Evolutionary conservation across 2,113 vertebrate species (phyloP).

Genomic region (Myocastor coypus): DNA sequence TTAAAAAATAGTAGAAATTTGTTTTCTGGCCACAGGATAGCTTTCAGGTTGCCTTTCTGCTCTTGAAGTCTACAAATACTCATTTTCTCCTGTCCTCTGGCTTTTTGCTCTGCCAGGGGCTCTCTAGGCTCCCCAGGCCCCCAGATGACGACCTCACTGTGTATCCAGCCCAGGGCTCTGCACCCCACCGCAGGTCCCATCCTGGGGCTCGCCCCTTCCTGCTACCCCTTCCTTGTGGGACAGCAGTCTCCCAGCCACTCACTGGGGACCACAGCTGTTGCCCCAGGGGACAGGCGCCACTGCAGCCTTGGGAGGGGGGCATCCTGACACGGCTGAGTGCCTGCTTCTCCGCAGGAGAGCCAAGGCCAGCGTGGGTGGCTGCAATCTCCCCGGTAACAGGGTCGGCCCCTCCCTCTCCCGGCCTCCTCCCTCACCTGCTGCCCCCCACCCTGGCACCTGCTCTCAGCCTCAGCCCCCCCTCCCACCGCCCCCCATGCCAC

Average conservation of each 20-base stretch:
- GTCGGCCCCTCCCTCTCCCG: slow-evolving; percentile 6
- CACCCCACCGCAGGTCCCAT: not conserved
- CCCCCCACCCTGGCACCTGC: slow-evolving; percentile 57
- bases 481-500: not conserved
- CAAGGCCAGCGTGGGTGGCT: slow-evolving; percentile 79
- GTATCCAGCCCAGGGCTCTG: not conserved
- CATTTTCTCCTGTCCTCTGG: not conserved
- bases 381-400: slow-evolving; percentile 74
- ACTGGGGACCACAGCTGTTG: not conserved
- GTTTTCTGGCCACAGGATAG: not conserved
- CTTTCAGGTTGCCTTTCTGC: not conserved
- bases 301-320: not conserved
- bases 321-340: not conserved
- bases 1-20: not conserved
- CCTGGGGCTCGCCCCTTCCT: not conserved
- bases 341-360: slow-evolving; percentile 33
- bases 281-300: not conserved
- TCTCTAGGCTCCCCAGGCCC: not conserved
- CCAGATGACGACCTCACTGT: rapidly evolving
- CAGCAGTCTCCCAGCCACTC: not conserved
- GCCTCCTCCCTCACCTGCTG: slow-evolving; percentile 51
- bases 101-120: not conserved
- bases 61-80: not conserved
- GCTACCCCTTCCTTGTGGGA: not conserved
- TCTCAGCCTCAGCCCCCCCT: slow-evolving; percentile 51